Conservation (phyloP, 30 jellyfish, hydroid and myxozoan genomes). For the Aurelia sp. region DNA sequence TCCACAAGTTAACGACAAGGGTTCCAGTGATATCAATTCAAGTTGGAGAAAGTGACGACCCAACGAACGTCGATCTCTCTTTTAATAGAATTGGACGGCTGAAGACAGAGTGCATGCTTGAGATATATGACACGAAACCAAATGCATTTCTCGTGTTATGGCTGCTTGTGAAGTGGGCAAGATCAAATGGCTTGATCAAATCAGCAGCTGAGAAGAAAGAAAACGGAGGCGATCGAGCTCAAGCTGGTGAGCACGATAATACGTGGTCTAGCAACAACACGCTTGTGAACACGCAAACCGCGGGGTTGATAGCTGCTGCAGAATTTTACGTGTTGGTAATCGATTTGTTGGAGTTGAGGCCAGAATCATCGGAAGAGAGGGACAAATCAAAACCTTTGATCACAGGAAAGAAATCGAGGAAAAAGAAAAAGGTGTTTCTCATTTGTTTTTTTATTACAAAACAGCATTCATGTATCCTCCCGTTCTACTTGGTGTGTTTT, state of each 20-base stretch:
- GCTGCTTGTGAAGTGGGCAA: constrained; percentile 88
- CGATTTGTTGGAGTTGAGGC: constrained; percentile 26
- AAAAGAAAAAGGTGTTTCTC: neutral
- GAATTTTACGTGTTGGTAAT: constrained; percentile 74
- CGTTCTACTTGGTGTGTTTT: no score
- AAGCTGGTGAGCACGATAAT: no score
- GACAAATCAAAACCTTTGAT: neutral
- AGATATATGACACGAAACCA: constrained; percentile 41
- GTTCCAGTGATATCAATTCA: constrained; percentile 71
- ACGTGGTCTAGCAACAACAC: neutral
- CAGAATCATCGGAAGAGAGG: neutral
- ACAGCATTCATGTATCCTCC: no score
- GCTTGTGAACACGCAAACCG: neutral
- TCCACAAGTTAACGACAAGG: constrained; percentile 47
- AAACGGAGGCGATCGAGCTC: neutral
- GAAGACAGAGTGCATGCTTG: constrained; percentile 62
- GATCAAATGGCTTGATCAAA: constrained; percentile 65
- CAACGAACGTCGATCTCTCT: constrained; percentile 57
- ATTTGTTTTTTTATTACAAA: neutral
- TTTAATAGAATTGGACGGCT: constrained; percentile 66
- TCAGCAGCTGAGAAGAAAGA: constrained; percentile 33
- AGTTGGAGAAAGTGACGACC: constrained; percentile 53
- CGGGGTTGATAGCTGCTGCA: constrained; percentile 72
- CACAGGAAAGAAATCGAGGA: constrained; percentile 7
- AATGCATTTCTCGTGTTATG: constrained; percentile 51